These are phyloP conservation scores for Gavialis gangeticus DNA, from an alignment of 2,113 vertebrate genomes.

Conservation along the genomic window DNA sequence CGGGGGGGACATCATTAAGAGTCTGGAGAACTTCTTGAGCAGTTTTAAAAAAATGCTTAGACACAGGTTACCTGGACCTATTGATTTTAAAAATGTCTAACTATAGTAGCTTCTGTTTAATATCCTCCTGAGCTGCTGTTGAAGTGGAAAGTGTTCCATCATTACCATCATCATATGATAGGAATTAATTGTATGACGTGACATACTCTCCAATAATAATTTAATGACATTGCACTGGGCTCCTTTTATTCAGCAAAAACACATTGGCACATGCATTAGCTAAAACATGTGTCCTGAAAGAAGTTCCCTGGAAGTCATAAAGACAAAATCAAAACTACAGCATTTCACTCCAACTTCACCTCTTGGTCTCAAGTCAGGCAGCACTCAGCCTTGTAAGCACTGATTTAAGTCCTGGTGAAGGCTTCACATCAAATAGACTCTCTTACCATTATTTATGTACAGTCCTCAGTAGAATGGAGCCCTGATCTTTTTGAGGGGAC, in stretches of 20 bases:
- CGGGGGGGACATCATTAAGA: accelerated
- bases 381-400: not conserved
- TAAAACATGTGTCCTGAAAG: not conserved
- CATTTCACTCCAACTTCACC: not conserved
- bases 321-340: not conserved
- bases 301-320: not conserved
- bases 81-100: not conserved
- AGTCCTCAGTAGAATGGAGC: not conserved
- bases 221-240: not conserved
- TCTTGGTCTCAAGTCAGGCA: not conserved
- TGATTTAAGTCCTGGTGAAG: not conserved
- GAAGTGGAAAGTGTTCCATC: not conserved
- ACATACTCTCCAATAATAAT: no score
- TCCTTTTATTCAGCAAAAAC: not conserved
- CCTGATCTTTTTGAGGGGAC: not conserved
- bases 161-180: no score
- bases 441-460: not conserved
- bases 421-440: not conserved
- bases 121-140: not conserved
- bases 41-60: not conserved
- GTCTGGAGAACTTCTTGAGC: no score
- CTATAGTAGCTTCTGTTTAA: not conserved
- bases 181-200: no score
- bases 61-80: not conserved
- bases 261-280: not conserved